Evolutionary conservation across 2,113 vertebrate species (phyloP).

Genomic region (Cathartes aura): DNA sequence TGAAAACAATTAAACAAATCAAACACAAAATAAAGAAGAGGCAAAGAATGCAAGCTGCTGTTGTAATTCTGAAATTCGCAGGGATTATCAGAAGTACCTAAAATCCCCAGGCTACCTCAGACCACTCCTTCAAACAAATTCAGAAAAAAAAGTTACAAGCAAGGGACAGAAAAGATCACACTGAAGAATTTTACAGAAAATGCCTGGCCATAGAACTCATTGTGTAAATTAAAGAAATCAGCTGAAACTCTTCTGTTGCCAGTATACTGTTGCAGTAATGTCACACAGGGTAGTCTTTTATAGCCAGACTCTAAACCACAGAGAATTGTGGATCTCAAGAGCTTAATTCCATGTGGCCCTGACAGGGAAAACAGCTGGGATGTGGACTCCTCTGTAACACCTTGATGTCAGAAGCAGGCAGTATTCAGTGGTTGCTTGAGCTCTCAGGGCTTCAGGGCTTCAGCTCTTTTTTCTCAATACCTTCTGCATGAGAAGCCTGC

Average conservation of each 20-base stretch:
- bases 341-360: neutral
- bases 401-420: neutral
- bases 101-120: neutral
- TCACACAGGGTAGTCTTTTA: neutral
- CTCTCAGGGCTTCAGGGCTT: neutral
- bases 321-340: neutral
- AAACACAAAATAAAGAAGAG: neutral
- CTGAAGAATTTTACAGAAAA: neutral
- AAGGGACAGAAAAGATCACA: neutral
- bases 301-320: neutral
- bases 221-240: neutral
- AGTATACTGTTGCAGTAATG: neutral
- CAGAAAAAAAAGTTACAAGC: neutral
- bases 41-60: neutral
- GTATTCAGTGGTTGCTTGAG: neutral
- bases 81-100: neutral
- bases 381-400: neutral
- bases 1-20: neutral
- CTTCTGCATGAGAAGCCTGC: neutral
- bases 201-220: neutral
- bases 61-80: neutral
- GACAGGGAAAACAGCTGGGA: neutral
- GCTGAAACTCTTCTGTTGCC: neutral
- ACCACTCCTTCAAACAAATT: neutral
- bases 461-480: neutral